A percentile compares a stretch with the other conserved stretches of the same genome.
Conservation (phyloP, 2,797 vertebrate species). For the Peromyscus eremicus region DNA sequence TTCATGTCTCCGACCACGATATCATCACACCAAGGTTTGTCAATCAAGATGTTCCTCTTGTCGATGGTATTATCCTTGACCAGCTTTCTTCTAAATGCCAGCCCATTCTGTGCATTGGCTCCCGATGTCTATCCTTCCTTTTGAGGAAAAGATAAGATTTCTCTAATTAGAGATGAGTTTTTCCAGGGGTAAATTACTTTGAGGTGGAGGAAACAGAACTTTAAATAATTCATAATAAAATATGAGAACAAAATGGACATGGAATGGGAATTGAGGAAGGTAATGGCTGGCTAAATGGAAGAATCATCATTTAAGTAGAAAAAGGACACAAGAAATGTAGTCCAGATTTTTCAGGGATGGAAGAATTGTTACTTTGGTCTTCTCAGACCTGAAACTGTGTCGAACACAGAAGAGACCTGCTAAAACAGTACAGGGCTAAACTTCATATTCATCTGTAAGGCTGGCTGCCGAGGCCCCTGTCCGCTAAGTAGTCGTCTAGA, state of each 20-base stretch:
- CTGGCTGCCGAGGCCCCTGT: neutral
- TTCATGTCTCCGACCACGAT: neutral
- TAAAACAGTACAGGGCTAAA: neutral
- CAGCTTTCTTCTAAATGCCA: neutral
- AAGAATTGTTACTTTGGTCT: neutral
- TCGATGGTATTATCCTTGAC: neutral
- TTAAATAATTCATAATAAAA: constrained; percentile 38
- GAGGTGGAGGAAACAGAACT: rapidly evolving
- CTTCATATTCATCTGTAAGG: neutral
- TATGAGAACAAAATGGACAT: neutral
- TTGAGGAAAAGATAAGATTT: neutral
- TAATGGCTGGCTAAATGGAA: neutral
- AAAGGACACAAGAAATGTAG: neutral
- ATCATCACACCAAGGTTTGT: neutral
- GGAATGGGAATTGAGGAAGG: neutral
- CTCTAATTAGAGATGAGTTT: constrained; percentile 1
- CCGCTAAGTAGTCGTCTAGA: neutral
- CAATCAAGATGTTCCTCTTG: neutral
- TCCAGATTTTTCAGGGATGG: neutral
- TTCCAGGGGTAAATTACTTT: neutral
- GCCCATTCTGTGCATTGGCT: neutral
- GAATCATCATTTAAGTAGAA: neutral
- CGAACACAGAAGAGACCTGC: neutral
- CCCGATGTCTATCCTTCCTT: neutral
- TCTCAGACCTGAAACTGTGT: neutral